Evolutionary conservation across 2,113 vertebrate genomes (phyloP).

Genomic region (Diadophis punctatus): DNA sequence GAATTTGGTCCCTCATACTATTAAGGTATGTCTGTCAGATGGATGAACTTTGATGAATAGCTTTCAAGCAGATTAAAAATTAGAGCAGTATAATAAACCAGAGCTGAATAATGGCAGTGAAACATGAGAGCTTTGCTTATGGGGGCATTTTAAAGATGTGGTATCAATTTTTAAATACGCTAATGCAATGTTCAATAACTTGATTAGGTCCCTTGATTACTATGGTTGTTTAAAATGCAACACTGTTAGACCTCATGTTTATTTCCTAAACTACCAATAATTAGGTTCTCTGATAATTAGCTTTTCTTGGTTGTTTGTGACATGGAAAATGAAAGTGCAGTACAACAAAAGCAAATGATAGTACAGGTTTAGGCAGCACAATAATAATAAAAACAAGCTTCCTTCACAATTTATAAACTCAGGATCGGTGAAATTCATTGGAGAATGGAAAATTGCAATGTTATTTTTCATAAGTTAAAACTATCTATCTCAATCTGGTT

Average conservation of each 20-base stretch:
- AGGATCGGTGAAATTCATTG: neutral
- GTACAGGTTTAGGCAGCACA: neutral
- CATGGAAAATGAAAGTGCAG: neutral
- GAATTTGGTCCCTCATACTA: neutral
- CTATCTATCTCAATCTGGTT: neutral
- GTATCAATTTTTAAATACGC: neutral
- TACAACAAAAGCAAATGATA: conserved; percentile 13
- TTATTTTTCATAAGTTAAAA: neutral
- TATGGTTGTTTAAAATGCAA: neutral
- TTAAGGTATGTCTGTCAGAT: neutral
- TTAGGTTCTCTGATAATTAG: neutral
- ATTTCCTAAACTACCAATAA: neutral
- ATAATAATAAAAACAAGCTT: neutral
- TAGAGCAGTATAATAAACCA: neutral
- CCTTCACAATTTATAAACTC: neutral
- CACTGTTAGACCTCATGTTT: neutral
- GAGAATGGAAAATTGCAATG: neutral
- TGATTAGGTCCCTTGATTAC: neutral
- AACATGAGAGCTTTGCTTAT: neutral
- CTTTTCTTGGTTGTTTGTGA: neutral
- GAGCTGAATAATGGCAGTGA: neutral
- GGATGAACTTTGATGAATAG: neutral
- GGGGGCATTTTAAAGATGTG: neutral
- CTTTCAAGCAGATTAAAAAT: neutral
- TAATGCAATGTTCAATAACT: neutral